Evolutionary conservation across 2,888 invertebrate genomes (phyloP), one percentile per base, ranked within the genome.

Genomic region (Euzetes globulus): DNA sequence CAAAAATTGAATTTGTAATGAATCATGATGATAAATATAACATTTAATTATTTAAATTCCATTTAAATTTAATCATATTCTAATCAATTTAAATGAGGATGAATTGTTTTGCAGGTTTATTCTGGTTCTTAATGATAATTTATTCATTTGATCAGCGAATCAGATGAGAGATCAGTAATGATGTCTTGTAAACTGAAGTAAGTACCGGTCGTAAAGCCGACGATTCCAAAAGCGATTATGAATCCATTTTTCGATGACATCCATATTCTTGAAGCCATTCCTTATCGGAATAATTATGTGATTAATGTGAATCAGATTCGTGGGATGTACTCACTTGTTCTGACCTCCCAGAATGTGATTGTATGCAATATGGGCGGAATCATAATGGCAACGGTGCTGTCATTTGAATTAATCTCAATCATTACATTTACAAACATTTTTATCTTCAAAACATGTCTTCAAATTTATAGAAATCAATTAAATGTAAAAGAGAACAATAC

Each of bases 351-450:
- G 17, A 74, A 70, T 45, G 71, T 50, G n/a, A 74, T 58, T 19
- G 71, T 47, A 45, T 74, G 74, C 15, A 74, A 29, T n/a, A 74
- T 55, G 7, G 74, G 55, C 2, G 74, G 74, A 27, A 74, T 74
- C 17, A 71, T 71, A 17, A 74, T 71, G 3, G 74, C 74, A 29
- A 74, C 71, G 33, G 71, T 33, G 29, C 73, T 73, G 13, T 68
- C 22, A 72, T 27, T 33, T 50, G 1, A 52, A 52, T 52, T 9
- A 2, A 52, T 52, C n/a, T 50, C n/a, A n/a, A 52, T 22, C n/a
- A 52, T 52, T 52, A 52, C 52, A 52, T 52, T 52, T 52, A 52
- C n/a, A 52, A 52, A 19, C 1, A 19, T 1, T 19, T 1, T 52
- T 19, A 7, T 52, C n/a, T 19, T 52, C n/a, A 52, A n/a, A 52